phyloP scores from a whole-genome alignment of 2,797 vertebrate genomes.

The Eurystomus glaucurus region DNA sequence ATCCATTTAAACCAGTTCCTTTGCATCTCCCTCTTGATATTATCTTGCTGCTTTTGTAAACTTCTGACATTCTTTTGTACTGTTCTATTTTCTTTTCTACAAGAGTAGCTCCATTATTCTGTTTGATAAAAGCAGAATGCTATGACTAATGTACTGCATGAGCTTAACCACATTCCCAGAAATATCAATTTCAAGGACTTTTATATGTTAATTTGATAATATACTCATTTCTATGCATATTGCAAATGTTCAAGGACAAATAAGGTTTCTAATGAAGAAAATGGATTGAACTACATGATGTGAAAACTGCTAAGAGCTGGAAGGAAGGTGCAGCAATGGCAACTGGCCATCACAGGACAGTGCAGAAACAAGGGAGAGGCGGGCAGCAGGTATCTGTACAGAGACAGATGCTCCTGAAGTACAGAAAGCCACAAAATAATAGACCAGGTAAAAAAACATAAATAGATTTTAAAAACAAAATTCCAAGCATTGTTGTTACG shows the following conservation, averaged over 20 bases:
- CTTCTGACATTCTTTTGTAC: neutral
- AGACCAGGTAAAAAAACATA: neutral
- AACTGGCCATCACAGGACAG: neutral
- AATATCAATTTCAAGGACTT: neutral
- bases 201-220: conserved; percentile 23
- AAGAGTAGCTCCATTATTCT: neutral
- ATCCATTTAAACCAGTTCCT: neutral
- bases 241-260: conserved; percentile 9
- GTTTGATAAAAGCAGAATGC: neutral
- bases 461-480: neutral
- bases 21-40: neutral
- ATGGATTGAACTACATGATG: neutral
- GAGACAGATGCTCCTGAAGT: neutral
- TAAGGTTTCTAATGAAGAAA: conserved; percentile 4
- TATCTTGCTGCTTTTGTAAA: neutral
- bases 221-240: neutral
- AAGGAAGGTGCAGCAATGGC: neutral
- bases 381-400: neutral
- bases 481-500: neutral
- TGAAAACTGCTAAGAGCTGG: conserved; percentile 32
- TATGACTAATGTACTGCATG: neutral
- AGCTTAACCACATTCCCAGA: neutral
- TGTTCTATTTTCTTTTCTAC: neutral
- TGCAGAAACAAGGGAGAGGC: neutral
- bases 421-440: neutral